Evolutionary conservation across 2,888 invertebrate species (phyloP), one percentile per base, ranked within the genome.

Genomic region (Lasioglossum villosulum): DNA sequence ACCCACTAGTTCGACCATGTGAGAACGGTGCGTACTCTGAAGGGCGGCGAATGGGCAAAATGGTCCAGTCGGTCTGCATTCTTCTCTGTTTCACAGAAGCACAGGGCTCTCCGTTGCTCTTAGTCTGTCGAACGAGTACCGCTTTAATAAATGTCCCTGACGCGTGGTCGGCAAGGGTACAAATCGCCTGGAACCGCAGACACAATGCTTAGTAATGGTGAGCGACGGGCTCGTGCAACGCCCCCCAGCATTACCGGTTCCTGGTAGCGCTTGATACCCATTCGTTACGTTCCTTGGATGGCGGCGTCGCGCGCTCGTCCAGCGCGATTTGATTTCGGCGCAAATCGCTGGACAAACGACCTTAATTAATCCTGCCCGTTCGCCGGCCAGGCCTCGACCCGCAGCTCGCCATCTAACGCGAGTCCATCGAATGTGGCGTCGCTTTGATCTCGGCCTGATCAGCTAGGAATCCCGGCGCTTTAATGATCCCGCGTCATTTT

Each of bases 191-290:
- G 90, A 92, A 94, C 94, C 94, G 93, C 94, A 93, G 92, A 94
- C 94, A 92, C 94, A 92, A 93, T 94, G 94, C 93, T 93, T 93
- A 92, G 93, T 94, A 94, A 94, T 94, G 93, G 93, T 91, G 91
- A 92, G 90, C 92, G 92, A 93, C 92, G 92, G 90, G 89, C 88
- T 89, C 91, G 90, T 88, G 90, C 88, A 89, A 84, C 80, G 86
- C 83, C 79, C 87, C 87, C 86, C 78, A 42, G 82, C 84, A 76
- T 88, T 83, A 83, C 88, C 80, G 88, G 80, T 88, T 88, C 82
- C 80, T 84, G 88, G 89, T 88, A 88, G 83, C 90, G 86, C 88
- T 84, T 86, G 87, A 86, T 88, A 90, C 86, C 87, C 92, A 93
- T 93, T 93, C 91, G 92, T 93, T 92, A 93, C 88, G 90, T 91